phyloP scores from a whole-genome alignment of 1,140 invertebrate genomes.

The Stenopsyche tienmushanensis region DNA sequence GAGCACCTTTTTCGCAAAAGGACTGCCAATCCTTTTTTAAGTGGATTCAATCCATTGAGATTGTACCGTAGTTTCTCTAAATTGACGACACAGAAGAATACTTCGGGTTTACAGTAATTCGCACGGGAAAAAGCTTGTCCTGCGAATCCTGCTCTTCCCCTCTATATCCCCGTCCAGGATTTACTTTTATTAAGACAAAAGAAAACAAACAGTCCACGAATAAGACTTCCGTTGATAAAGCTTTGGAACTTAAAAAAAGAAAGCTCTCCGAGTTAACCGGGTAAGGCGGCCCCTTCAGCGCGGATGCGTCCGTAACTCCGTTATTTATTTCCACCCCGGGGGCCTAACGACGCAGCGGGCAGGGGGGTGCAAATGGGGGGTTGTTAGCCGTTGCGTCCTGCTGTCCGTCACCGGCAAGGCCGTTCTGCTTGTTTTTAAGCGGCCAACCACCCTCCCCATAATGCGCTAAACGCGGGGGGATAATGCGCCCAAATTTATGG shows the following conservation, averaged over 20 bases:
- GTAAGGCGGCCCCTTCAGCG: constrained; percentile 28
- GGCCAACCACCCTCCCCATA: not conserved
- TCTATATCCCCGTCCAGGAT: constrained; percentile 12
- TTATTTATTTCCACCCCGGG: constrained; percentile 35
- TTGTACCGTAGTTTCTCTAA: no score
- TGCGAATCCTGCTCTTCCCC: not conserved
- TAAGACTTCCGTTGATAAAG: constrained; percentile 35
- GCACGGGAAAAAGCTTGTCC: not conserved
- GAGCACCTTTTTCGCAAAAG: no score
- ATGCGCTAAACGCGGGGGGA: constrained; percentile 25
- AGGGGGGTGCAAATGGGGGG: not conserved
- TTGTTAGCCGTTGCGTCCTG: constrained; percentile 11
- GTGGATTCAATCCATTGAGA: no score
- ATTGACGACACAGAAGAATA: not conserved
- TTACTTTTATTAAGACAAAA: constrained; percentile 38
- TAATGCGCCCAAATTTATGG: constrained; percentile 31
- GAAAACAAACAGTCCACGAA: constrained; percentile 33
- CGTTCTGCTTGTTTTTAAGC: not conserved
- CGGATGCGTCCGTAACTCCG: constrained; percentile 10
- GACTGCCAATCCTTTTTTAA: no score
- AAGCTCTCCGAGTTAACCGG: constrained; percentile 25
- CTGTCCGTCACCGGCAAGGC: no score
- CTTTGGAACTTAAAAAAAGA: constrained; percentile 31
- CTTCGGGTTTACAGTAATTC: constrained; percentile 4
- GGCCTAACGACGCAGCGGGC: constrained; percentile 7